Evolutionary conservation across 2,797 vertebrate species (phyloP).

Genomic region (Tragelaphus eurycerus): DNA sequence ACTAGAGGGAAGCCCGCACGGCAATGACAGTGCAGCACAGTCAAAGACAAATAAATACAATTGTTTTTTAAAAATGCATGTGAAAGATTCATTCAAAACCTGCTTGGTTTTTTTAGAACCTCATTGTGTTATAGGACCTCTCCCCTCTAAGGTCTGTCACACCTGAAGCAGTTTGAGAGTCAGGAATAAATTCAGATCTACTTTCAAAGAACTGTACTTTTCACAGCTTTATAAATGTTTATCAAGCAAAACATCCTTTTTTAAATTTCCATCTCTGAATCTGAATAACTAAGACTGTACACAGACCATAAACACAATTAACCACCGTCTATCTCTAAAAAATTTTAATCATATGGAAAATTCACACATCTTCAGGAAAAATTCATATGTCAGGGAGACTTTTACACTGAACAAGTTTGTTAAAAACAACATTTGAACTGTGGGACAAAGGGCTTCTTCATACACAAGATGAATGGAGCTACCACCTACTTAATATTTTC

Average conservation of each 20-base stretch:
- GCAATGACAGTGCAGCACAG: neutral
- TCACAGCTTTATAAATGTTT: neutral
- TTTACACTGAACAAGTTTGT: neutral
- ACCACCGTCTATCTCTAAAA: neutral
- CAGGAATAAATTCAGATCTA: neutral
- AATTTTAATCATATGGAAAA: neutral
- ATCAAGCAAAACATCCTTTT: neutral
- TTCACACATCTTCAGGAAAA: neutral
- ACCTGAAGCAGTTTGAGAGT: neutral
- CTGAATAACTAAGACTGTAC: neutral
- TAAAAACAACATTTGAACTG: neutral
- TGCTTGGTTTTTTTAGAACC: neutral
- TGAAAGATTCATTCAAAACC: neutral
- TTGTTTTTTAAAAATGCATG: neutral
- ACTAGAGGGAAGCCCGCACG: neutral
- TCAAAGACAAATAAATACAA: neutral
- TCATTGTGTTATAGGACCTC: neutral
- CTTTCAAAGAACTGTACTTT: neutral
- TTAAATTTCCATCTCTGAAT: neutral
- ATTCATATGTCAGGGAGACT: neutral
- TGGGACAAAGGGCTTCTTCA: neutral
- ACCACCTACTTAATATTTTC: slow-evolving; percentile 28
- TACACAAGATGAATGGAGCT: neutral
- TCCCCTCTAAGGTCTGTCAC: neutral
- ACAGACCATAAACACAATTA: neutral